Base-by-base conservation (phyloP, 2,797 vertebrate species). In the Sandelia bainsii region DNA sequence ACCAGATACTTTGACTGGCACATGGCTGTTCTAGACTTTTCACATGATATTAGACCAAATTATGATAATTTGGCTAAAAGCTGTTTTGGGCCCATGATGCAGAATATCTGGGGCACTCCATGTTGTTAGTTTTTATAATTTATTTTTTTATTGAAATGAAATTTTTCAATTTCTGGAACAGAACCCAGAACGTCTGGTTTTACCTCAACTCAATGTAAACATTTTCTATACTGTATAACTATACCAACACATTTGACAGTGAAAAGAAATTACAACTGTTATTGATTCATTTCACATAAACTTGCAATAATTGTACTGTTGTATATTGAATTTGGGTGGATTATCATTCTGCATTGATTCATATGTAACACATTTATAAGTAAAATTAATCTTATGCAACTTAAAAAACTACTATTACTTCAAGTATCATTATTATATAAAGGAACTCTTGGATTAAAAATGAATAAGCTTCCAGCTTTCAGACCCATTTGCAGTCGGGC, bases 371-470 rank as follows among this genome's bases (percentile, higher is more conserved):
- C 34, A 37, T 37, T 37, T 12, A 69, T 48, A n/a, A 74, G 49
- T 42, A 48, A 62, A 76, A 49, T 32, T 17, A 12, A 71, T 68
- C 46, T 57, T 25, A n/a, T 64, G 23, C 58, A 2, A 40, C 37
- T 42, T 49, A 4, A n/a, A 44, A 70, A 52, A 19, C 16, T 13
- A 46, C 8, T 2, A 23, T 4, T 19, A 57, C 57, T 39, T 32
- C 4, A 44, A 11, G 3, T 29, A 42, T 70, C 9, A 39, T 68
- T 70, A 49, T 1, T 62, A 0, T 1, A 57, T 34, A 0, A 69
- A 20, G 46, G 34, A 29, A 62, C 8, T 25, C 4, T 3, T n/a
- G 20, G 37, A 56, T 45, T 62, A 49, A 17, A 51, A 76, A 61
- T 63, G 1, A 53, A 64, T 13, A 11, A 8, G 13, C 53, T 45